phyloP scores from a whole-genome alignment of 2,113 vertebrate species.

The Rhea pennata region DNA sequence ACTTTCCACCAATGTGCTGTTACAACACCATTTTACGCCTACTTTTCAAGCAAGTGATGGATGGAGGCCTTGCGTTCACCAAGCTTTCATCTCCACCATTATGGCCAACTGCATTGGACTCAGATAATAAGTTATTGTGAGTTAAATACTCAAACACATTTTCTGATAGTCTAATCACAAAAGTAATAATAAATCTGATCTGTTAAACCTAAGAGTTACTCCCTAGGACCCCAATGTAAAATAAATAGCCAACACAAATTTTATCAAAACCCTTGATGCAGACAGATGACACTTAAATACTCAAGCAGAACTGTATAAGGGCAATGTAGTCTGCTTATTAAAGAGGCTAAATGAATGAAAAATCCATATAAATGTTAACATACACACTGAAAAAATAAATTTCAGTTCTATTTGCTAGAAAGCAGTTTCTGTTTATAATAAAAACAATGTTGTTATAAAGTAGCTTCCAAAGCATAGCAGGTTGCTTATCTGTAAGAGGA shows the following conservation, averaged over 20 bases:
- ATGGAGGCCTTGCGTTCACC: neutral
- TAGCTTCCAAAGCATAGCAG: neutral
- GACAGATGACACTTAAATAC: neutral
- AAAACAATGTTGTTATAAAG: neutral
- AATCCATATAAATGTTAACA: neutral
- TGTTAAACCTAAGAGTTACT: neutral
- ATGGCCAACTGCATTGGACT: neutral
- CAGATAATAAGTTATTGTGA: neutral
- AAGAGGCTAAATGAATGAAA: neutral
- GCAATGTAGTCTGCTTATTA: neutral
- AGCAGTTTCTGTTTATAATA: neutral
- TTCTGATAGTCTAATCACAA: neutral
- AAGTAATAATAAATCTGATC: neutral
- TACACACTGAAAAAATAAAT: neutral
- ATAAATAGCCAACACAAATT: neutral
- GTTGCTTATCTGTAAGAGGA: neutral
- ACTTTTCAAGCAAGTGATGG: neutral
- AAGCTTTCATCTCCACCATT: neutral
- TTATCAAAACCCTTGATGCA: neutral
- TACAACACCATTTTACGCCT: neutral
- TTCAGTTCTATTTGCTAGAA: neutral
- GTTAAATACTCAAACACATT: neutral
- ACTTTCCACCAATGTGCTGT: neutral
- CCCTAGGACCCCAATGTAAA: neutral
- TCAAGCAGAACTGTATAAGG: neutral